Evolutionary conservation across 2,888 invertebrate species (phyloP).

Genomic region (Scaptomyza tumidula): DNA sequence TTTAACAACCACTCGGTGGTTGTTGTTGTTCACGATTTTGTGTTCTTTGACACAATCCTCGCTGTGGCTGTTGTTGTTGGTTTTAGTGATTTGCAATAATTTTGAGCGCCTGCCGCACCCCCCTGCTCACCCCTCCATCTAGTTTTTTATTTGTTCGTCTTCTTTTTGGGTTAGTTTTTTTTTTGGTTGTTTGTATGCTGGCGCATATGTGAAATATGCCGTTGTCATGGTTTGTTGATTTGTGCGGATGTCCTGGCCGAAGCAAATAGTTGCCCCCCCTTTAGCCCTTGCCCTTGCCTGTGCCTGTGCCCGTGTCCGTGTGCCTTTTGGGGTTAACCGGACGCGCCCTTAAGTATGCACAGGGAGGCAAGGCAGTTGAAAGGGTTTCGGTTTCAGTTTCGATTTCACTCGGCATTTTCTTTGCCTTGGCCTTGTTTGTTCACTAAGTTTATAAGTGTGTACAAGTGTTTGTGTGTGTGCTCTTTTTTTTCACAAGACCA

Average conservation of each 20-base stretch:
- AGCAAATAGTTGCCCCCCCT: conserved; percentile 33
- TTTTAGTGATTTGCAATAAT: conserved; percentile 82
- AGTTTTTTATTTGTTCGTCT: background rate
- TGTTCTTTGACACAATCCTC: conserved; percentile 14
- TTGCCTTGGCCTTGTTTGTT: conserved; percentile 39
- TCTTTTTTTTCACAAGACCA: conserved; percentile 43
- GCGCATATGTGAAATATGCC: conserved; percentile 71
- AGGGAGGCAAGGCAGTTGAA: conserved; percentile 21
- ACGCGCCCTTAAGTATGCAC: conserved; percentile 61
- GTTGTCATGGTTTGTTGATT: conserved; percentile 75
- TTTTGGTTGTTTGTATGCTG: background rate
- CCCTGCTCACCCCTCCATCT: too few relatives aligned
- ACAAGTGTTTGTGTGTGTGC: conserved; percentile 9
- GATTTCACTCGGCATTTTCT: conserved; percentile 48
- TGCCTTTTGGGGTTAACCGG: conserved; percentile 56
- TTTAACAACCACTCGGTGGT: conserved; percentile 33
- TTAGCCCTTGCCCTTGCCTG: background rate
- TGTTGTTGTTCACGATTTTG: conserved; percentile 31
- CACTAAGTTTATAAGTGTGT: conserved; percentile 26
- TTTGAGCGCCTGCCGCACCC: conserved; percentile 29
- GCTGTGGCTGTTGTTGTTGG: conserved; percentile 34
- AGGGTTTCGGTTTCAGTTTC: conserved; percentile 60
- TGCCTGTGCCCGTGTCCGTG: conserved; percentile 8
- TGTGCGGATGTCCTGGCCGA: conserved; percentile 55
- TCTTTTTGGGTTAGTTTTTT: background rate